These are phyloP conservation scores for Pararge aegeria DNA, from an alignment of 1,140 invertebrate species.

Conservation along the genomic window DNA sequence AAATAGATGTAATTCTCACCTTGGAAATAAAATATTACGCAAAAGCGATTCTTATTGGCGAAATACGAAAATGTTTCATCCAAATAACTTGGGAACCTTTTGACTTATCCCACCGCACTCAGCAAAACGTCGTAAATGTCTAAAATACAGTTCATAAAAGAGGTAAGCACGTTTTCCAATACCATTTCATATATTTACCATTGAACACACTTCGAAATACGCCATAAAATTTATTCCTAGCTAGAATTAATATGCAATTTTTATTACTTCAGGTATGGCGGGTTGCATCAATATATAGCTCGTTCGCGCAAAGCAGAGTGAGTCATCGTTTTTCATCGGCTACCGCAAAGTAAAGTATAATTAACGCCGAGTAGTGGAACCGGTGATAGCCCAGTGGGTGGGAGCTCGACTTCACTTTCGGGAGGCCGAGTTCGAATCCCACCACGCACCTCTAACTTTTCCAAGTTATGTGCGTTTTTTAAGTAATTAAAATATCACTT, in stretches of 20 bases:
- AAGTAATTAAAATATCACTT: too few species aligned
- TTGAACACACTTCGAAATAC: not conserved
- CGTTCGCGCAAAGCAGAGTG: too few species aligned
- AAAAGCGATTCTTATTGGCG: not conserved
- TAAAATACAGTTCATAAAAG: conserved; percentile 7
- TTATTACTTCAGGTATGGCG: not conserved
- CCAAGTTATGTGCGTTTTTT: too few species aligned
- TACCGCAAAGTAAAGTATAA: too few species aligned
- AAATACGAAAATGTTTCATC: conserved; percentile 5
- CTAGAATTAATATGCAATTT: not conserved
- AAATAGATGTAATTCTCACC: too few species aligned
- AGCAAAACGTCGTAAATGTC: not conserved
- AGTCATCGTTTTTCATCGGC: too few species aligned
- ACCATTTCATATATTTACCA: not conserved
- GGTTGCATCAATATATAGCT: not conserved
- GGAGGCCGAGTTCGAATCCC: too few species aligned
- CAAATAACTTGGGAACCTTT: not conserved
- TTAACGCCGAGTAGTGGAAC: too few species aligned
- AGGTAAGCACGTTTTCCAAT: not conserved
- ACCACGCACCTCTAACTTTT: too few species aligned
- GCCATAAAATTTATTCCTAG: not conserved
- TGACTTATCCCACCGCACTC: not conserved
- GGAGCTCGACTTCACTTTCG: too few species aligned
- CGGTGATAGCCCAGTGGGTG: too few species aligned
- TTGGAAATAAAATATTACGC: not conserved